Conservation (phyloP, 2,113 vertebrate genomes). For the Coryphaenoides rupestris region DNA sequence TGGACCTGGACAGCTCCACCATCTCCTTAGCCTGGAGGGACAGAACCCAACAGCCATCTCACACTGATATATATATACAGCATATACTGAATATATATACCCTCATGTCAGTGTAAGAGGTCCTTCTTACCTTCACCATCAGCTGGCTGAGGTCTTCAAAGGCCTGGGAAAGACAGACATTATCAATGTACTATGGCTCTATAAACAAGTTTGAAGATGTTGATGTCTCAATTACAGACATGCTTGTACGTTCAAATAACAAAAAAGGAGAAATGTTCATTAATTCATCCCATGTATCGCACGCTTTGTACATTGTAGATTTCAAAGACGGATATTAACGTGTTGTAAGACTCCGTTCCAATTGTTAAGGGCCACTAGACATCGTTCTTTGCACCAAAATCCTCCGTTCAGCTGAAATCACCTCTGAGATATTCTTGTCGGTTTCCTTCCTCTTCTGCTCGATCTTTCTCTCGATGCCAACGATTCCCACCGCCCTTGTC, state of each 20-base stretch:
- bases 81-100: too few relatives aligned
- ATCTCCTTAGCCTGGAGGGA: conserved; percentile 92
- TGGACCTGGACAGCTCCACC: conserved; percentile 95
- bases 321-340: too few relatives aligned
- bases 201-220: not conserved
- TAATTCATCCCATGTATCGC: too few relatives aligned
- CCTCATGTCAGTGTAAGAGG: not conserved
- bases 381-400: too few relatives aligned
- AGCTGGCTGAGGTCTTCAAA: conserved; percentile 98
- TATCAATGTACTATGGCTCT: not conserved
- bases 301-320: too few relatives aligned
- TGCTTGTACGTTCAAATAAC: conserved; percentile 1
- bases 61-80: not conserved
- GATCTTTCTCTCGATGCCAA: conserved; percentile 96
- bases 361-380: too few relatives aligned
- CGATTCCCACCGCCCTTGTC: conserved; percentile 92
- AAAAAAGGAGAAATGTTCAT: too few relatives aligned
- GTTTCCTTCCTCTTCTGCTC: conserved; percentile 98
- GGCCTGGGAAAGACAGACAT: conserved; percentile 74
- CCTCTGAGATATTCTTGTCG: conserved; percentile 99
- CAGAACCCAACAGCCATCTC: conserved; percentile 2
- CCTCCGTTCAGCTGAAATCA: conserved; percentile 40
- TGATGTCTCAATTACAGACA: not conserved
- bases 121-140: conserved; percentile 89
- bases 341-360: too few relatives aligned